These are phyloP conservation scores for Lophura nycthemera DNA, from an alignment of 2,113 vertebrate genomes.

Conservation along the genomic window DNA sequence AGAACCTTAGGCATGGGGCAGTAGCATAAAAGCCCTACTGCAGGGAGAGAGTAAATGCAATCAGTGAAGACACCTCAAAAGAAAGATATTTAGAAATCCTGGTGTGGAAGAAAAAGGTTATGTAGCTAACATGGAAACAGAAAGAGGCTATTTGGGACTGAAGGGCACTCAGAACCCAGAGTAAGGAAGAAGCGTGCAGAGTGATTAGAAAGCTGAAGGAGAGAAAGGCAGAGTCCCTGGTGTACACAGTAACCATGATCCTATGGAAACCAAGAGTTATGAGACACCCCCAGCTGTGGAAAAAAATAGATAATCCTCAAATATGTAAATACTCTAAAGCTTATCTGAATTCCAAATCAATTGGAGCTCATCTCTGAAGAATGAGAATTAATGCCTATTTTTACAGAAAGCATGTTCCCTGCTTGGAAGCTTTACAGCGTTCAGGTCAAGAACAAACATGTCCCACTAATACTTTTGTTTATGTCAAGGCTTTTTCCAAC, in stretches of 20 bases:
- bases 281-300: not conserved
- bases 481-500: conserved; percentile 29
- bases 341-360: conserved; percentile 65
- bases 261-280: not conserved
- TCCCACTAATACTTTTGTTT: conserved; percentile 48
- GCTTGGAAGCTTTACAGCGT: conserved; percentile 11
- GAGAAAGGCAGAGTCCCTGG: not conserved
- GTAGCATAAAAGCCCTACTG: not conserved
- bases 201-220: not conserved
- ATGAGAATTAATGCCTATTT: conserved; percentile 49
- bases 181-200: not conserved
- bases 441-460: conserved; percentile 56
- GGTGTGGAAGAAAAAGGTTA: not conserved
- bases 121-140: not conserved
- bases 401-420: conserved; percentile 37
- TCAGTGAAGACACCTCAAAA: not conserved
- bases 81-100: not conserved
- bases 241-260: not conserved
- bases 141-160: not conserved
- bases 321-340: conserved; percentile 51
- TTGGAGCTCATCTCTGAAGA: conserved; percentile 34
- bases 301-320: conserved; percentile 57
- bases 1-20: not conserved
- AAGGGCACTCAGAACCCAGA: not conserved
- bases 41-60: not conserved